These are phyloP conservation scores for Lepidocolaptes lacrymiger DNA, from an alignment of 2,797 vertebrate genomes.

Conservation along the genomic window DNA sequence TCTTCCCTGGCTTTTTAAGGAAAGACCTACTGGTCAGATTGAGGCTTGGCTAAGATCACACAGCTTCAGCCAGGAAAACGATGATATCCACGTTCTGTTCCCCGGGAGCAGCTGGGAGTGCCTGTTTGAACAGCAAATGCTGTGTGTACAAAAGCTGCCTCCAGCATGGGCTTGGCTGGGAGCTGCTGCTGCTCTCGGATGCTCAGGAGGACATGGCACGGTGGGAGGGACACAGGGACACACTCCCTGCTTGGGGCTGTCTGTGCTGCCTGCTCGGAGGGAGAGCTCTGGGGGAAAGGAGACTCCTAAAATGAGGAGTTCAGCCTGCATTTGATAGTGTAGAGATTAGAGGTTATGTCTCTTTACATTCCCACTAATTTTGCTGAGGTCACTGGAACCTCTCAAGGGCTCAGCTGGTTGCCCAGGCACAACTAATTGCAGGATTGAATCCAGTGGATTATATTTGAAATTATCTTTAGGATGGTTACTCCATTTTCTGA, in stretches of 20 bases:
- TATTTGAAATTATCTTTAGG: constrained; percentile 7
- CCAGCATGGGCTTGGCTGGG: background rate
- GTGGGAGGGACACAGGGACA: background rate
- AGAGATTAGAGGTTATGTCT: background rate
- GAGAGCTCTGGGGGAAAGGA: background rate
- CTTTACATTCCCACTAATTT: background rate
- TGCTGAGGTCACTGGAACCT: background rate
- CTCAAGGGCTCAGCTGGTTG: constrained; percentile 4
- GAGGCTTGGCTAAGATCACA: constrained; percentile 4
- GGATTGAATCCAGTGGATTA: background rate
- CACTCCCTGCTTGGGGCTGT: background rate
- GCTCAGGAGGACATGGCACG: background rate
- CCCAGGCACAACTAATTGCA: background rate
- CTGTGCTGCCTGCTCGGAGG: background rate
- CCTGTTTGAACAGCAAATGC: constrained; percentile 41
- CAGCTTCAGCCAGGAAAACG: background rate
- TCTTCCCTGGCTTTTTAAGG: background rate
- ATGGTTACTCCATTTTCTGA: background rate
- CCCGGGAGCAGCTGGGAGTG: constrained; percentile 31
- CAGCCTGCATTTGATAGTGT: background rate
- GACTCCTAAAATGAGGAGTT: background rate
- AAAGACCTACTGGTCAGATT: background rate
- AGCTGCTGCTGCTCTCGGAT: background rate
- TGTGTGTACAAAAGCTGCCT: constrained; percentile 8
- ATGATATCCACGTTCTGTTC: constrained; percentile 5